Base-by-base conservation (phyloP, 2,797 vertebrate species). In the Acipenser transmontanus region DNA sequence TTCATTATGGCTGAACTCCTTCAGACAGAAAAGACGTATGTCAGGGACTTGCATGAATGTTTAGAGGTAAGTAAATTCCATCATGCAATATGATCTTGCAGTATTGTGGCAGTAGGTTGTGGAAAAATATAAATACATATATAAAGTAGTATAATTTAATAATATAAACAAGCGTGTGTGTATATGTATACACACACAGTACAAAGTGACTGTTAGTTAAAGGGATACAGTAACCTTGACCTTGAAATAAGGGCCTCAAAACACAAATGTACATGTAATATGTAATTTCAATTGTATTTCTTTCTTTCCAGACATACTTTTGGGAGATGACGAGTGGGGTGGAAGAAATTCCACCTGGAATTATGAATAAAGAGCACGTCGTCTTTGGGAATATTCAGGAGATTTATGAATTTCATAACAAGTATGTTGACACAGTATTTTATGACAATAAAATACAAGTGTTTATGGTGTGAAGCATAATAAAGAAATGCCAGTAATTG, bases 331-430 rank as follows among this genome's bases (percentile, higher is more conserved):
- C 93, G 66, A 96, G 85, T 63, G 95, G 95, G 3, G 94, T 94
- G 48, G 97, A 98, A 72, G 97, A 98, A 80, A 92, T 96, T 61
- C 97, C 97, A 0, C 62, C 92, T 51, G 96, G 91, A 70, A 98
- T 99, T 67, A 82, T 93, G 68, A 95, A 93, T 80, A 99, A 98
- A 78, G 97, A 98, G 61, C 92, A 93, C 62, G 84, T 97, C 76
- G 91, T 98, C 77, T 99, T 99, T 66, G 97, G 97, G 73, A 99
- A 99, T 86, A 98, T 99, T 83, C 96, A 98, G 85, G 93, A 97
- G 71, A 96, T 99, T 74, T 97, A 94, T 20, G 97, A 98, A 81
- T 99, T 99, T 80, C 97, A 99, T 80, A 97, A 88, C 87, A 98
- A 95, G 97, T 99, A 87, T 77, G 94, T 84, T 12, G 1, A 61